Evolutionary conservation across 2,113 vertebrate species (phyloP).

Genomic region (Tachysurus fulvidraco): DNA sequence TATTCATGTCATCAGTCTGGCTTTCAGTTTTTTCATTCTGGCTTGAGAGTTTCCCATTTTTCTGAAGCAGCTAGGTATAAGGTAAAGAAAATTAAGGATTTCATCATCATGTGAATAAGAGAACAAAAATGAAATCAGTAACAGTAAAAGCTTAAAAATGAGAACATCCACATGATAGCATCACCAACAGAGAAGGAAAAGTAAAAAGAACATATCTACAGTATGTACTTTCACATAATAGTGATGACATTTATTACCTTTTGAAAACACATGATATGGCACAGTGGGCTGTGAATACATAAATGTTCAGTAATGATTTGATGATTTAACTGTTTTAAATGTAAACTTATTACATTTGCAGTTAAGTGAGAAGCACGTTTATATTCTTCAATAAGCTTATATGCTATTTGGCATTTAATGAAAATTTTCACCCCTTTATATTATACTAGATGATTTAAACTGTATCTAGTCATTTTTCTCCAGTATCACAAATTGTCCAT

Average conservation of each 20-base stretch:
- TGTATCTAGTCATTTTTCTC: neutral
- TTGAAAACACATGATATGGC: neutral
- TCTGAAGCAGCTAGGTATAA: conserved; percentile 71
- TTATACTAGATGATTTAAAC: too few species aligned
- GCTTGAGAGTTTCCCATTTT: conserved; percentile 75
- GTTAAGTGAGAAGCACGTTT: neutral
- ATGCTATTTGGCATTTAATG: neutral
- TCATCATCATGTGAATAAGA: neutral
- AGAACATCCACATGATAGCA: neutral
- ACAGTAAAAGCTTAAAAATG: neutral
- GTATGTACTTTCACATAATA: neutral
- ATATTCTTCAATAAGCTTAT: neutral
- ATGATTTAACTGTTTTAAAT: neutral
- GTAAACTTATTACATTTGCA: neutral
- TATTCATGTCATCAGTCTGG: conserved; percentile 60
- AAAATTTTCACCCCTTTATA: neutral
- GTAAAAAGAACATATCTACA: neutral
- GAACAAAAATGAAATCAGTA: neutral
- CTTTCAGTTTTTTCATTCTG: conserved; percentile 66
- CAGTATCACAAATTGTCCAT: neutral
- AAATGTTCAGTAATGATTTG: neutral
- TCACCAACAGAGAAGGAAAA: neutral
- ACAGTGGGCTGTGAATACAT: neutral
- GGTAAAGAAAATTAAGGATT: conserved; percentile 18
- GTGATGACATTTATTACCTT: neutral